Percentiles rank a stretch among this genome's conserved stretches.
These are phyloP conservation scores for Spinibarbus caldwelli DNA, from an alignment of 2,797 vertebrate genomes.

Conservation along the genomic window DNA sequence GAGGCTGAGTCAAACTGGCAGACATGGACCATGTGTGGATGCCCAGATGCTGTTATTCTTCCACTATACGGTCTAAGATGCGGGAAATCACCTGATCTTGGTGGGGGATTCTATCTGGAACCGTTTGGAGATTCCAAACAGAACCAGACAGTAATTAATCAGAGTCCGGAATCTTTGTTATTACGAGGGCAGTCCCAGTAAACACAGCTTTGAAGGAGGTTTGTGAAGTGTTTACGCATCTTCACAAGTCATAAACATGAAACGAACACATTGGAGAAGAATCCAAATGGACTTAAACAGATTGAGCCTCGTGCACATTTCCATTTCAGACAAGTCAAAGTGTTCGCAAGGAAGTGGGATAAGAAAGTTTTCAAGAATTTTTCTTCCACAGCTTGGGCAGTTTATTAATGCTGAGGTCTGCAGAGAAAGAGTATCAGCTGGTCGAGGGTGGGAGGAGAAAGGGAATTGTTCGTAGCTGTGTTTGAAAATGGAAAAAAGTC, in stretches of 20 bases:
- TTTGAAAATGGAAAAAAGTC: constrained; percentile 60
- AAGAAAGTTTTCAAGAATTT: background rate
- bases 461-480: constrained; percentile 58
- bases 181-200: constrained; percentile 42
- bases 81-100: constrained; percentile 22
- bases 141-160: constrained; percentile 70
- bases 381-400: constrained; percentile 27
- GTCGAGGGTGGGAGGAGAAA: constrained; percentile 56
- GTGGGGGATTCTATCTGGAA: background rate
- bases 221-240: constrained; percentile 51
- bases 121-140: constrained; percentile 59
- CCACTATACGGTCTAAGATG: background rate
- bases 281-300: constrained; percentile 48
- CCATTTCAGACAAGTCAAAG: background rate
- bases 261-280: constrained; percentile 20
- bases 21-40: constrained; percentile 42
- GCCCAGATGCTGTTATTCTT: constrained; percentile 9
- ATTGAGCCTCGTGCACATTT: background rate
- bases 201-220: constrained; percentile 60
- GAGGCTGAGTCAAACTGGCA: constrained; percentile 15
- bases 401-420: constrained; percentile 72
- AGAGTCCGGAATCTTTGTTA: constrained; percentile 51
- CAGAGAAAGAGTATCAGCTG: constrained; percentile 63
- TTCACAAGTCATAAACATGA: constrained; percentile 62
- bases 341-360: background rate